Evolutionary conservation across 2,113 vertebrate species (phyloP).

Genomic region (Planiliza haematocheilus): DNA sequence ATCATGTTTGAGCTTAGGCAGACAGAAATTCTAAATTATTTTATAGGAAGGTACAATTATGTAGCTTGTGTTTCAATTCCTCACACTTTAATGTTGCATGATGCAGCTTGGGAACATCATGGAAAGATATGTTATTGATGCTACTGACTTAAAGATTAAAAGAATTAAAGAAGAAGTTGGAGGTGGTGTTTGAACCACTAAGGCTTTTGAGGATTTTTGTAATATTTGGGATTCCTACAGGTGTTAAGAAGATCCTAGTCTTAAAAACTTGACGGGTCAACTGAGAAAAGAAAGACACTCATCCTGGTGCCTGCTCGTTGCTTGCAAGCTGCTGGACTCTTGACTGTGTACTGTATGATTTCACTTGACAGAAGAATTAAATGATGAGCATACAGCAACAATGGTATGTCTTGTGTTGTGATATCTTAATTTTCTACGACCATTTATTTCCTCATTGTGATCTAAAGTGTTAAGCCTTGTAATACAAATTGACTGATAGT

Average conservation of each 20-base stretch:
- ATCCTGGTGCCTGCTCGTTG: neutral
- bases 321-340: neutral
- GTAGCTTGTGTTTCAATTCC: conserved; percentile 10
- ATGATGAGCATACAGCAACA: conserved; percentile 1
- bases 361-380: neutral
- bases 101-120: conserved; percentile 30
- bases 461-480: conserved; percentile 32
- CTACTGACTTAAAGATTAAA: conserved; percentile 71
- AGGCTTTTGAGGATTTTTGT: neutral
- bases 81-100: neutral
- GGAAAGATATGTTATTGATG: conserved; percentile 28
- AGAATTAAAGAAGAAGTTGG: conserved; percentile 5
- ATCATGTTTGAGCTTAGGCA: conserved; percentile 8
- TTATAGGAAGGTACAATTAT: neutral
- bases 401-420: conserved; percentile 19
- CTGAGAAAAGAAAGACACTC: neutral
- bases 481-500: conserved; percentile 8
- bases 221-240: conserved; percentile 7
- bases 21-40: conserved; percentile 9
- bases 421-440: conserved; percentile 9
- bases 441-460: conserved; percentile 60
- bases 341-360: neutral
- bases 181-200: conserved; percentile 17
- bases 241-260: conserved; percentile 6
- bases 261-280: conserved; percentile 13